Percentiles rank a stretch among this genome's conserved stretches.
Conservation (phyloP, 2,888 invertebrate genomes). For the Troides helena region DNA sequence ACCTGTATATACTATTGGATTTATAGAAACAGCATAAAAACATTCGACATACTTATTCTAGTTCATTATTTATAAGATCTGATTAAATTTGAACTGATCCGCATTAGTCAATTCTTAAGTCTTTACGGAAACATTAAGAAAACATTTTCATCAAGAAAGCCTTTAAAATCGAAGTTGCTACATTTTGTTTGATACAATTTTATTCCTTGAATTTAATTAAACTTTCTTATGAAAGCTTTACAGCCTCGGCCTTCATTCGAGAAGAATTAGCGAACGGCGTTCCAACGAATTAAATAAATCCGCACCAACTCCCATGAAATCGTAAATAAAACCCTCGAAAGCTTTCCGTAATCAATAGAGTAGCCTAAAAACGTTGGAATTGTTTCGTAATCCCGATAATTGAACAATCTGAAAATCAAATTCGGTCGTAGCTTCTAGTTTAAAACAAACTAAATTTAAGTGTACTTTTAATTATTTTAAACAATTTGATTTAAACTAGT, state of each 20-base stretch:
- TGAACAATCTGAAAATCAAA: conserved; percentile 5
- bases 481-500: too few relatives aligned
- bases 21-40: too few relatives aligned
- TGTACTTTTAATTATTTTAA: too few relatives aligned
- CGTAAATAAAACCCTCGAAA: conserved; percentile 44
- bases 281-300: conserved; percentile 48
- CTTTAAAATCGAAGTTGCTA: conserved; percentile 7
- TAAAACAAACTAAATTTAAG: background rate
- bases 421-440: background rate
- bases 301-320: conserved; percentile 51
- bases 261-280: conserved; percentile 35
- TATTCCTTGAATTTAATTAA: conserved; percentile 21
- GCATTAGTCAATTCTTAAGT: background rate
- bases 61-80: background rate
- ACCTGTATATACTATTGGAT: too few relatives aligned
- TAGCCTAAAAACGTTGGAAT: conserved; percentile 30
- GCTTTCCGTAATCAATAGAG: conserved; percentile 40
- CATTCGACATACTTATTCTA: too few relatives aligned
- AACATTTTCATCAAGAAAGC: conserved; percentile 3
- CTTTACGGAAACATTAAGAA: background rate
- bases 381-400: conserved; percentile 13
- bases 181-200: conserved; percentile 3
- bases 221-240: conserved; percentile 29
- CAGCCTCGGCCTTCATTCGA: conserved; percentile 22
- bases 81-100: background rate